Evolutionary conservation across 2,797 vertebrate genomes (phyloP).

Genomic region (Sebastes oblongus): DNA sequence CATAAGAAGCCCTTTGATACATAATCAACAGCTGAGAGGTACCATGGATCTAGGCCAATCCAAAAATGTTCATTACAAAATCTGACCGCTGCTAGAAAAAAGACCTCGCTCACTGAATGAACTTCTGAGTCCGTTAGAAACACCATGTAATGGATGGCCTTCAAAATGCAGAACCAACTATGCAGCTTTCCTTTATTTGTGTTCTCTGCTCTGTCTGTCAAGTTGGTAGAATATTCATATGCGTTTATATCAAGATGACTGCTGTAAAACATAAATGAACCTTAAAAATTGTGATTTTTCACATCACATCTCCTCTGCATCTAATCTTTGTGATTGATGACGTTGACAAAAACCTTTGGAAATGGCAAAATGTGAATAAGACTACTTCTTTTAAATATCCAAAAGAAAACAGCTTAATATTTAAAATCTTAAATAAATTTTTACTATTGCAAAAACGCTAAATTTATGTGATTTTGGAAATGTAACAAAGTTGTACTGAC

Average conservation of each 20-base stretch:
- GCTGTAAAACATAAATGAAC: not conserved
- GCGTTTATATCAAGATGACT: not conserved
- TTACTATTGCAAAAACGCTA: not conserved
- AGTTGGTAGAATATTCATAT: constrained; percentile 3
- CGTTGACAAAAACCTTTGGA: not conserved
- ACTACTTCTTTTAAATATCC: not conserved
- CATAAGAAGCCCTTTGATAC: no score
- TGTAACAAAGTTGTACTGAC: not conserved
- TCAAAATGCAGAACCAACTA: no score
- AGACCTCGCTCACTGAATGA: not conserved
- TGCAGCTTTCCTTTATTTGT: not conserved
- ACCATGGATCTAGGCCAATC: no score
- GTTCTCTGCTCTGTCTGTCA: not conserved
- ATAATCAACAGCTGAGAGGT: no score
- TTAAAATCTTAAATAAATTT: not conserved
- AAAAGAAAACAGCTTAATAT: not conserved
- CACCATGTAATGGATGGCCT: not conserved
- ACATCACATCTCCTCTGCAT: not conserved
- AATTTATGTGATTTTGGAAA: not conserved
- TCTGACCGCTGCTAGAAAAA: no score
- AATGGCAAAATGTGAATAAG: not conserved
- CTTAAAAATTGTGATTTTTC: not conserved
- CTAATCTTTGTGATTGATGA: not conserved
- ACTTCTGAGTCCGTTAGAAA: not conserved
- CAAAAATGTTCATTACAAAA: no score